A percentile compares a stretch with the other conserved stretches of the same genome.
phyloP scores from a whole-genome alignment of 53 echinoderm and acorn worm genomes.

The Actinopyga echinites region DNA sequence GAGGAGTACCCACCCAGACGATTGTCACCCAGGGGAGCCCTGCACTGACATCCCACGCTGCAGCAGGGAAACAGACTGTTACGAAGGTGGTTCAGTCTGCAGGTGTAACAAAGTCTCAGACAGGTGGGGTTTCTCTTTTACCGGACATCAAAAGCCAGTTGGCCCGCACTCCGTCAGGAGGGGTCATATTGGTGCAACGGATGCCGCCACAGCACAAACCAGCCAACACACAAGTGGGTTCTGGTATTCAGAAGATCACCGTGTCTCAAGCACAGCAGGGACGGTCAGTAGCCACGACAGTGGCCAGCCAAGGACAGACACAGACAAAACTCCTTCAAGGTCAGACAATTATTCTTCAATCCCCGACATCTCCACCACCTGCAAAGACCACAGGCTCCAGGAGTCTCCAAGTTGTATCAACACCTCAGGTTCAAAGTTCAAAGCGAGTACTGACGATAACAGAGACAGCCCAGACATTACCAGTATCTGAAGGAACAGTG shows the following conservation, averaged over 20 bases:
- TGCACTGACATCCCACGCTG: constrained; percentile 45
- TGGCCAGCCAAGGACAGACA: constrained; percentile 26
- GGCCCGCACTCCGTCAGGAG: constrained; percentile 79
- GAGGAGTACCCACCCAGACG: constrained; percentile 18
- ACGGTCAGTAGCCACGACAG: not conserved
- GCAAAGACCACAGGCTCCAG: not conserved
- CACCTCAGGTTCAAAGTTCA: not conserved
- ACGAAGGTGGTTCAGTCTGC: constrained; percentile 75
- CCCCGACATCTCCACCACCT: constrained; percentile 39
- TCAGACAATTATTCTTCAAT: constrained; percentile 61
- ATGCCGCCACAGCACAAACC: constrained; percentile 64
- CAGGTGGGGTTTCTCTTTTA: constrained; percentile 71
- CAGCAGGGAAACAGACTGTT: constrained; percentile 58
- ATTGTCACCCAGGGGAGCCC: constrained; percentile 49
- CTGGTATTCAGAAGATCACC: constrained; percentile 75
- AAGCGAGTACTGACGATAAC: constrained; percentile 2
- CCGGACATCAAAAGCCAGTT: constrained; percentile 89
- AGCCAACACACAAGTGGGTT: constrained; percentile 64
- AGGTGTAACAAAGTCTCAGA: constrained; percentile 41
- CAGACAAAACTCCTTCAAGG: constrained; percentile 40
- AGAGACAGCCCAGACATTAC: constrained; percentile 23
- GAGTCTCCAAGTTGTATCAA: constrained; percentile 6
- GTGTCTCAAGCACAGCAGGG: constrained; percentile 40
- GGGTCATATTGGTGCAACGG: constrained; percentile 88
- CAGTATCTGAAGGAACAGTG: constrained; percentile 29